Evolutionary conservation across 2,797 vertebrate species (phyloP).

Genomic region (Gymnoscopelus braueri): DNA sequence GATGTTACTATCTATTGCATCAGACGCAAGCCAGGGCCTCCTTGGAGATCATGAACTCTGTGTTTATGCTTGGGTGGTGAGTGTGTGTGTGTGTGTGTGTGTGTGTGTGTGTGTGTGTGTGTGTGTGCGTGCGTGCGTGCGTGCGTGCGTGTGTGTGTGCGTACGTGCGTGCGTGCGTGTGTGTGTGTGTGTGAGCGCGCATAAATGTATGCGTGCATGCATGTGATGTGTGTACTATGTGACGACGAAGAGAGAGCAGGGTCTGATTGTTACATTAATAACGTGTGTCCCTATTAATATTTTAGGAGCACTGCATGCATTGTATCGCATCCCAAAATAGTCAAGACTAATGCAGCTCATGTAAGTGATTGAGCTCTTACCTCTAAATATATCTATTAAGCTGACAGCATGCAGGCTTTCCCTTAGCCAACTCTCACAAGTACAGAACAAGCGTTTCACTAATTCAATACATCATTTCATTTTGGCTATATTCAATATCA

Average conservation of each 20-base stretch:
- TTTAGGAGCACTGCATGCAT: slow-evolving; percentile 62
- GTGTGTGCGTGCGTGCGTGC: slow-evolving; percentile 22
- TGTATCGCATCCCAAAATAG: slow-evolving; percentile 71
- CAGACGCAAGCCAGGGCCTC: slow-evolving; percentile 69
- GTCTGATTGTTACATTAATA: slow-evolving; percentile 56
- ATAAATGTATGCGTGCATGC: too few species aligned
- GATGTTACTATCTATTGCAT: slow-evolving; percentile 82
- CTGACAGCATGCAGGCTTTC: slow-evolving; percentile 44
- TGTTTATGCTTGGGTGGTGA: slow-evolving; percentile 16
- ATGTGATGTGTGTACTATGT: slow-evolving; percentile 35
- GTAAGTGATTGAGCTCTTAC: slow-evolving; percentile 64
- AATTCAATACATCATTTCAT: not conserved
- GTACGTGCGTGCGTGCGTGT: not conserved
- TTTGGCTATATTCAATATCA: not conserved
- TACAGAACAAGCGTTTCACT: not conserved
- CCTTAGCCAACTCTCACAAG: slow-evolving; percentile 3
- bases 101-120: slow-evolving; percentile 34
- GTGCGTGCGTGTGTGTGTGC: slow-evolving; percentile 10
- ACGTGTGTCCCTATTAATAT: slow-evolving; percentile 57
- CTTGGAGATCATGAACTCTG: slow-evolving; percentile 39
- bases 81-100: slow-evolving; percentile 9
- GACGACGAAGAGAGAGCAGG: slow-evolving; percentile 13
- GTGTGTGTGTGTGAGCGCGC: slow-evolving; percentile 31
- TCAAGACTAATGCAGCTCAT: slow-evolving; percentile 57
- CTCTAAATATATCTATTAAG: slow-evolving; percentile 68